Percentiles rank a stretch among this genome's conserved stretches.
phyloP scores from a whole-genome alignment of 64 coral and sea anemone species.

The Acropora tenuis region DNA sequence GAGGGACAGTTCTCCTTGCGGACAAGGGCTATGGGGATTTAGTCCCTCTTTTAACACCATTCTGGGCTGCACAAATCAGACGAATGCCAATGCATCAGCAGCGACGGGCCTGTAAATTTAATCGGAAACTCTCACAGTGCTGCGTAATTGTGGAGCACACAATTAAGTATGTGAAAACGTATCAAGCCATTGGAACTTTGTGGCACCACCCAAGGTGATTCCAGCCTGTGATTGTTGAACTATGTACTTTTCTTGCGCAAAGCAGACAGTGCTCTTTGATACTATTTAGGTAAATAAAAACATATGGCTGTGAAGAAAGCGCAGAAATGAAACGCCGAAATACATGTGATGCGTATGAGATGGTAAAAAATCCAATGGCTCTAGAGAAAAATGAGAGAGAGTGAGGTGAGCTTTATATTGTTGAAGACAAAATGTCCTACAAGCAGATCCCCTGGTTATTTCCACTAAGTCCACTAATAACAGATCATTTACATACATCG shows the following conservation, averaged over 20 bases:
- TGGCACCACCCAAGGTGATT: constrained; percentile 20
- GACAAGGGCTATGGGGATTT: constrained; percentile 31
- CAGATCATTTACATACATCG: no score
- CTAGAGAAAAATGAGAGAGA: not conserved
- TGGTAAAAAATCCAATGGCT: not conserved
- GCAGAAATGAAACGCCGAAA: no score
- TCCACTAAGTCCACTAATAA: no score
- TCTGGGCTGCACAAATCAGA: constrained; percentile 20
- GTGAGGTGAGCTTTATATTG: constrained; percentile 8
- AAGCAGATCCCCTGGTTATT: no score
- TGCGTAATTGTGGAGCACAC: no score
- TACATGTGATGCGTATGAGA: no score
- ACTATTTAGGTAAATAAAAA: no score
- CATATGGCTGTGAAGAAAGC: no score
- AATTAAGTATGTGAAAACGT: constrained; percentile 35
- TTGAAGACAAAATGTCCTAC: constrained; percentile 4
- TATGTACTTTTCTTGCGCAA: constrained; percentile 3
- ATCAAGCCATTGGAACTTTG: not conserved
- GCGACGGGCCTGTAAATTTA: constrained; percentile 9
- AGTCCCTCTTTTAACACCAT: not conserved
- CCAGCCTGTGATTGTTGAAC: not conserved
- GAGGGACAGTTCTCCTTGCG: constrained; percentile 14
- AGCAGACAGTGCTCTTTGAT: constrained; percentile 9
- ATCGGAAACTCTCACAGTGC: constrained; percentile 3
- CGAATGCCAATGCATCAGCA: constrained; percentile 16